Evolutionary conservation across 2,797 vertebrate species (phyloP), one percentile per base, ranked within the genome.

Genomic region (Carduelis carduelis): DNA sequence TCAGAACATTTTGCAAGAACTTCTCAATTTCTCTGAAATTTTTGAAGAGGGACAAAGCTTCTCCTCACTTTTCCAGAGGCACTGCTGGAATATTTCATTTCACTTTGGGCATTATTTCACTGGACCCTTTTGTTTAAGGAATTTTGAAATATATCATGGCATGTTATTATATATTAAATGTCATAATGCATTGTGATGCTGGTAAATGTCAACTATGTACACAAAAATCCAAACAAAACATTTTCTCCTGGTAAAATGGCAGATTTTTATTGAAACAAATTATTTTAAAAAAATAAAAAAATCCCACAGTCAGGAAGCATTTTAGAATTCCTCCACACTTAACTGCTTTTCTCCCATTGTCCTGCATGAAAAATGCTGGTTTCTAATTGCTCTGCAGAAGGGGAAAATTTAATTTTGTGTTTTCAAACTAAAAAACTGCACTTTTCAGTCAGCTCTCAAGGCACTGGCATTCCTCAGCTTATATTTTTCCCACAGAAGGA

Each of bases 151-250:
- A 72, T 11, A 80, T n/a, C 6, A 30, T 50, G 71, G 47, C 60
- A 34, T 53, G 50, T 82, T 47, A 77, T 37, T 65, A 55, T 52
- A 26, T 69, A 72, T 87, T 77, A 63, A 83, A 88, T 80, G 53
- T 9, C 79, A 83, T 32, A 12, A 64, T 35, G 28, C 39, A 27
- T 77, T 93, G 22, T 49, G 39, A 55, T 83, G n/a, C 70, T 59
- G 60, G 63, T 37, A 37, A 55, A 82, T 84, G 56, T n/a, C 69
- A 84, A 35, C 46, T 83, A 60, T 5, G 37, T 22, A 34, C 2
- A 14, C 23, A 53, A 28, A 86, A 80, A 37, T 53, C 82, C 85
- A 95, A 91, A 50, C 26, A 77, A 93, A 95, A 95, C 39, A 81
- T 53, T 83, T 85, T 80, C 75, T 53, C 27, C 19, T 46, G 61